Evolutionary conservation across 2,888 invertebrate species (phyloP).

Genomic region (Melinopterus prodromus): DNA sequence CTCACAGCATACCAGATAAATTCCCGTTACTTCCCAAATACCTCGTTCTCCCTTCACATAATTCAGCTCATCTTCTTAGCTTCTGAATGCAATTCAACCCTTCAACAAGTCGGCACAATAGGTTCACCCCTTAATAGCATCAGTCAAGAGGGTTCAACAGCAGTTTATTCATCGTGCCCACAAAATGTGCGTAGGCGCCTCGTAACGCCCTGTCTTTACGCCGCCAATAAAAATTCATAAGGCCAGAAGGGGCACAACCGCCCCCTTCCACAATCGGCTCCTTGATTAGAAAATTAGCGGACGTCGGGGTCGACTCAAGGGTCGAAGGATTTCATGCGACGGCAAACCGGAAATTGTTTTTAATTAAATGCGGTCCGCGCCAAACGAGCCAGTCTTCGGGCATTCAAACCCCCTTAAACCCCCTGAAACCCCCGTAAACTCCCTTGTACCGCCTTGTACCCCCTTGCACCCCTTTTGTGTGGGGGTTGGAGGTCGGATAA

Average conservation of each 20-base stretch:
- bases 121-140: not conserved
- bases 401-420: not conserved
- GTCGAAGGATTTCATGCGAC: not conserved
- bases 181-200: not conserved
- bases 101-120: not conserved
- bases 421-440: not conserved
- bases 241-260: not conserved
- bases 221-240: not conserved
- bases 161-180: not conserved
- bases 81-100: not conserved
- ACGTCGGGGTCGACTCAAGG: not conserved
- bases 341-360: not conserved
- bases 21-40: too few species aligned
- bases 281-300: constrained; percentile 4
- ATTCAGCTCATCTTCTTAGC: not conserved
- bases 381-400: not conserved
- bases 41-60: not conserved
- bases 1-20: too few species aligned
- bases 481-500: not conserved
- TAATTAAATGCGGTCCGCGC: not conserved
- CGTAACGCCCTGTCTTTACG: not conserved
- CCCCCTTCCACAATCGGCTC: not conserved
- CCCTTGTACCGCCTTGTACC: not conserved
- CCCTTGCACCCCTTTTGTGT: not conserved
- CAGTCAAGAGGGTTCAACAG: not conserved